A percentile compares a stretch with the other conserved stretches of the same genome.
Conservation (phyloP, 2,113 vertebrate genomes). For the Motacilla tschutschensis region DNA sequence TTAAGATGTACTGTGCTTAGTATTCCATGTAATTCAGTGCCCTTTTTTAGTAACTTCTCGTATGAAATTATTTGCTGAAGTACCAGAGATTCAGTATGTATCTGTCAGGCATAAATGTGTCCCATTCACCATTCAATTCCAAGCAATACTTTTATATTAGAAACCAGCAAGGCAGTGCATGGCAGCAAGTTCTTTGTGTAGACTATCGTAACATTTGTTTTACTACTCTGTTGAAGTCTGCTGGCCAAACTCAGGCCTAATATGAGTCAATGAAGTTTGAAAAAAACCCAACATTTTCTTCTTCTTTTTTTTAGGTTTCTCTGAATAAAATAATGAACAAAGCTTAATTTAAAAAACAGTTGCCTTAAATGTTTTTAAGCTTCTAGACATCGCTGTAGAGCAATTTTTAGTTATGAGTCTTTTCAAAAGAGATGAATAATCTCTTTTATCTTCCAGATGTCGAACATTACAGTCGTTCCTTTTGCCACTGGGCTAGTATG, state of each 20-base stretch:
- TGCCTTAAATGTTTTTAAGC: not conserved
- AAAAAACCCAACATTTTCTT: not conserved
- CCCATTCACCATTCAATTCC: not conserved
- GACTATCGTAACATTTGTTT: not conserved
- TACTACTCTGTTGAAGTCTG: not conserved
- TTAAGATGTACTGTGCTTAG: not conserved
- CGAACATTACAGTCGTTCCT: accelerated
- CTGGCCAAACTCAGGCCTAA: not conserved
- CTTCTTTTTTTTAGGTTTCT: not conserved
- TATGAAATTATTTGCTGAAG: not conserved
- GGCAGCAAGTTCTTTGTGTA: not conserved
- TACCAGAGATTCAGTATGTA: not conserved
- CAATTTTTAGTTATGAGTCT: not conserved
- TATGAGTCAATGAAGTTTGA: not conserved
- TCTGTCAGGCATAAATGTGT: not conserved
- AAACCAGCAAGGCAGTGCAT: not conserved
- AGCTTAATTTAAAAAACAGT: not conserved
- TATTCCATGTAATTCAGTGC: not conserved
- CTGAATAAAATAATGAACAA: not conserved
- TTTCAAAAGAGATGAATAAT: not conserved
- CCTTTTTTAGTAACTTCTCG: not conserved
- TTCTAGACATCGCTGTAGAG: not conserved
- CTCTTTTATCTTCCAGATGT: not conserved
- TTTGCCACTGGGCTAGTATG: not conserved
- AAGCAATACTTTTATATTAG: not conserved